Percentiles rank a stretch among this genome's conserved stretches.
Evolutionary conservation across 2,113 vertebrate species (phyloP).

Genomic region (Grammomys surdaster): DNA sequence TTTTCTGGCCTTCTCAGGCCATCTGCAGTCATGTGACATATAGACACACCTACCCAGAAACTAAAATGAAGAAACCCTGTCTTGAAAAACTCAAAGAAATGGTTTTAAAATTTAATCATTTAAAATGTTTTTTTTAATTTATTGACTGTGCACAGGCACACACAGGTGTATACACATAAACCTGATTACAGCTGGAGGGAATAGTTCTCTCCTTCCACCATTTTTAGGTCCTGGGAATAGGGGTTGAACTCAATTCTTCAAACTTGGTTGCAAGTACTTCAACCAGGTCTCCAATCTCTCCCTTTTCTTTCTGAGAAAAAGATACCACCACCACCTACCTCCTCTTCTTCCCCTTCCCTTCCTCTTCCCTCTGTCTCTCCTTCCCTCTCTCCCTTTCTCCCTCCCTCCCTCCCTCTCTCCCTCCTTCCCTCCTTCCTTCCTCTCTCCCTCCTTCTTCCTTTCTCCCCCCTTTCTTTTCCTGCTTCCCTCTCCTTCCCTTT

Average conservation of each 20-base stretch:
- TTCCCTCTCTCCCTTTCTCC: too few relatives aligned
- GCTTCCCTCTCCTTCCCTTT: too few relatives aligned
- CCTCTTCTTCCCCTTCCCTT: background rate
- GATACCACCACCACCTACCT: background rate
- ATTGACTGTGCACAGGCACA: background rate
- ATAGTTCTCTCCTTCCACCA: background rate
- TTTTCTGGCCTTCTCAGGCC: background rate
- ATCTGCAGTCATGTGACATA: background rate
- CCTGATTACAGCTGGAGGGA: background rate
- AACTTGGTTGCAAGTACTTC: background rate
- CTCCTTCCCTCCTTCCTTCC: background rate
- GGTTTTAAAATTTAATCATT: background rate
- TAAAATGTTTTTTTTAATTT: background rate
- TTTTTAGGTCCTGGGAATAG: background rate
- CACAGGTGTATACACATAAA: background rate
- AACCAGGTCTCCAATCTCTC: background rate
- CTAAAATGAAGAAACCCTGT: background rate
- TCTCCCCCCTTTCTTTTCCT: background rate
- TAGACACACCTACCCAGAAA: background rate
- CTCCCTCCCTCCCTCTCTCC: background rate
- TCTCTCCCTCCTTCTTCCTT: too few relatives aligned
- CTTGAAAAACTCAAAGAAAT: background rate
- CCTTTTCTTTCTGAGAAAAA: background rate
- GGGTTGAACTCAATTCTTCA: background rate
- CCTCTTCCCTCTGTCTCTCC: accelerated